Evolutionary conservation across 1,140 invertebrate species (phyloP), one percentile per base, ranked within the genome.

Genomic region (Zaprionus inermis): DNA sequence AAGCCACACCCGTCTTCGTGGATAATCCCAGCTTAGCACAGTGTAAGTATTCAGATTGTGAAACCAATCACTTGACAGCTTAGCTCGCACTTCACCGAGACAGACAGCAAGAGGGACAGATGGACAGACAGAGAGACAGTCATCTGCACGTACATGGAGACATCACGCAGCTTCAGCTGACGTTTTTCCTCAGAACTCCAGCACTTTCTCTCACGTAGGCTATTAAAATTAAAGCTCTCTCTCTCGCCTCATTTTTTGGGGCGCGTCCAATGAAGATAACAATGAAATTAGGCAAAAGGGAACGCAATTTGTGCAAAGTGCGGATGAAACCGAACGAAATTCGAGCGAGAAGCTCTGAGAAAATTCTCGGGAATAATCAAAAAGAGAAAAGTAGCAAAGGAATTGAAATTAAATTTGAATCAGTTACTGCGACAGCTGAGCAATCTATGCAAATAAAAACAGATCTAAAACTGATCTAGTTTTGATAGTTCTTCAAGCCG

Each of bases 11-110:
- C 49, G 86, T 92, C 24, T 92, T 92, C 32, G 91, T 92, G 72
- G 88, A 92, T 89, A 92, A 92, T 86, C 91, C 91, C 70, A 92
- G 91, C 70, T 91, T 92, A 92, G 91, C 91, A 52, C 91, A 92
- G 64, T 92, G 91, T 92, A 91, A 92, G 91, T 92, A 81, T 41
- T 12, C 28, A 51, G 46, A 49, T 66, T 58, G 49, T 55, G 32
- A 11, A 36, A 41, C 60, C 58, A 59, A 78, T 64, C 28, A 72
- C 67, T 49, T 74, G 67, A 63, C 28, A 44, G 68, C 44, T 65
- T 30, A 66, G 55, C 22, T 59, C 58, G 77, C 61, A 28, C 60
- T 76, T 82, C 74, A 44, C 52, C 36, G 72, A 60, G 72, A 76
- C 36, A 66, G 74, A 52, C 20, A 58, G n/a, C n/a, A n/a, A n/a